Percentiles rank a stretch among this genome's conserved stretches.
These are phyloP conservation scores for Episyrphus balteatus DNA, from an alignment of 1,140 invertebrate species.

Conservation along the genomic window DNA sequence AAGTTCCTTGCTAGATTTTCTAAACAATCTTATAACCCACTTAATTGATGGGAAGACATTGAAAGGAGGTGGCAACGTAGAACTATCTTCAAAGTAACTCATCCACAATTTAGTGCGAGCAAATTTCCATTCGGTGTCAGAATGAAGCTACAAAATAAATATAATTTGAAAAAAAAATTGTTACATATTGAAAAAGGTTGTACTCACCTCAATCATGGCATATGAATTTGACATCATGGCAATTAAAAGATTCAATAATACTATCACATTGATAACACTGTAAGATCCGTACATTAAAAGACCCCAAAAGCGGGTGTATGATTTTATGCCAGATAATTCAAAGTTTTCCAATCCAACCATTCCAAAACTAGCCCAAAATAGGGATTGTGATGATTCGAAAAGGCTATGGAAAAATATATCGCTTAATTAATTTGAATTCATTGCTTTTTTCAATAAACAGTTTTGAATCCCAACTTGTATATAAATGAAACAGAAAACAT, in stretches of 20 bases:
- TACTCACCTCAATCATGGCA: constrained; percentile 54
- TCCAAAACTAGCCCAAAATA: constrained; percentile 86
- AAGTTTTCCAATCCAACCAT: constrained; percentile 70
- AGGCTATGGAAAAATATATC: constrained; percentile 53
- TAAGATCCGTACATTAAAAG: constrained; percentile 72
- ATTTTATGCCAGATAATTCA: constrained; percentile 63
- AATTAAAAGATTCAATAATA: constrained; percentile 74
- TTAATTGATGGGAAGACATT: constrained; percentile 70
- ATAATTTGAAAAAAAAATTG: constrained; percentile 1
- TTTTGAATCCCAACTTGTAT: too few relatives aligned
- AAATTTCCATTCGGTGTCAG: constrained; percentile 87
- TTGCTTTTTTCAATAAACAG: too few relatives aligned
- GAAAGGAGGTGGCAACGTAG: constrained; percentile 74
- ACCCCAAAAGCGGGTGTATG: constrained; percentile 70
- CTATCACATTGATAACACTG: constrained; percentile 75
- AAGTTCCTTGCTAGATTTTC: constrained; percentile 33
- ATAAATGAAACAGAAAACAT: too few relatives aligned
- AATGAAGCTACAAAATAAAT: constrained; percentile 53
- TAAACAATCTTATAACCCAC: constrained; percentile 40
- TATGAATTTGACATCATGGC: constrained; percentile 90
- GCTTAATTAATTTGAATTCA: too few relatives aligned
- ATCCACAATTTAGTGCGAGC: constrained; percentile 80
- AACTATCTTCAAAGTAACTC: constrained; percentile 80
- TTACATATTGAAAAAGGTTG: too few relatives aligned
- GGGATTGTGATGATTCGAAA: constrained; percentile 80